Evolutionary conservation across 2,113 vertebrate genomes (phyloP).

Genomic region (human (Homo sapiens)): GRCh38 chr11:93007001-93007500

Average conservation of each 20-base stretch:
- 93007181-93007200: background rate
- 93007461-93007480: background rate
- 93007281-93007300: background rate
- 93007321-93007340: background rate
- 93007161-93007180: background rate
- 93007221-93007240: background rate
- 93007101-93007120: background rate
- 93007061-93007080: no score
- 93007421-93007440: background rate
- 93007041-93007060: no score
- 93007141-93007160: background rate
- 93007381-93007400: background rate
- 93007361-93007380: background rate
- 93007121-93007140: background rate
- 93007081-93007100: background rate
- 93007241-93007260: background rate
- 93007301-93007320: background rate
- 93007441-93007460: no score
- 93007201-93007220: background rate
- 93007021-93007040: no score
- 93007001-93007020: no score
- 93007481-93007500: background rate
- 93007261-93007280: background rate
- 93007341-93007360: accelerated
- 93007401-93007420: background rate